phyloP scores from a whole-genome alignment of 1,140 invertebrate genomes.

The Drosophila lowei region DNA sequence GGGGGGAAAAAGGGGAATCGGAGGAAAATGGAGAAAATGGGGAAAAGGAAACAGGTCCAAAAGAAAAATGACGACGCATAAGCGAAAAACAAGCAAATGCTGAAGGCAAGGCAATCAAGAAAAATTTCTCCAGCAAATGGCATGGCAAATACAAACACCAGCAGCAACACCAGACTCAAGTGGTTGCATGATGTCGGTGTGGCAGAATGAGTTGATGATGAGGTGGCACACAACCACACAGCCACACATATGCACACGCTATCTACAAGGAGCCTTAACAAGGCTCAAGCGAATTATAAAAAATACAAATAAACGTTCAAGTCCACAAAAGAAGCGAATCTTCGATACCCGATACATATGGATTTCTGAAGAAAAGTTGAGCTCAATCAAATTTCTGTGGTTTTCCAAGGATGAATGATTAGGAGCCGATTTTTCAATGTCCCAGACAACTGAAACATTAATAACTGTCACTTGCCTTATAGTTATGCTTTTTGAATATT shows the following conservation, averaged over 20 bases:
- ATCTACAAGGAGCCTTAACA: conserved; percentile 37
- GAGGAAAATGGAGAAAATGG: background rate
- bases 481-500: too few species aligned
- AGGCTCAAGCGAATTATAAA: conserved; percentile 59
- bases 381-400: too few species aligned
- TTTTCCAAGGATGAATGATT: too few species aligned
- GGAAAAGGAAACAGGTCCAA: conserved; percentile 39
- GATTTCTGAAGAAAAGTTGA: background rate
- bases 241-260: conserved; percentile 13
- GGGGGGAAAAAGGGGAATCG: conserved; percentile 4
- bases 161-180: conserved; percentile 47
- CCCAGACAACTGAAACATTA: too few species aligned
- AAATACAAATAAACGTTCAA: conserved; percentile 12
- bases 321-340: conserved; percentile 5
- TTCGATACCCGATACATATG: conserved; percentile 35
- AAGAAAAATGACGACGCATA: conserved; percentile 73
- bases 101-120: conserved; percentile 74
- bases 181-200: conserved; percentile 52
- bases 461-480: too few species aligned
- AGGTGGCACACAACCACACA: conserved; percentile 41
- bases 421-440: too few species aligned
- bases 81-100: conserved; percentile 63
- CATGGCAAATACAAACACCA: conserved; percentile 63
- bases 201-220: conserved; percentile 32
- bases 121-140: conserved; percentile 71